A percentile compares a stretch with the other conserved stretches of the same genome.
Evolutionary conservation across 1,140 invertebrate species (phyloP).

Genomic region (Cydia amplana): DNA sequence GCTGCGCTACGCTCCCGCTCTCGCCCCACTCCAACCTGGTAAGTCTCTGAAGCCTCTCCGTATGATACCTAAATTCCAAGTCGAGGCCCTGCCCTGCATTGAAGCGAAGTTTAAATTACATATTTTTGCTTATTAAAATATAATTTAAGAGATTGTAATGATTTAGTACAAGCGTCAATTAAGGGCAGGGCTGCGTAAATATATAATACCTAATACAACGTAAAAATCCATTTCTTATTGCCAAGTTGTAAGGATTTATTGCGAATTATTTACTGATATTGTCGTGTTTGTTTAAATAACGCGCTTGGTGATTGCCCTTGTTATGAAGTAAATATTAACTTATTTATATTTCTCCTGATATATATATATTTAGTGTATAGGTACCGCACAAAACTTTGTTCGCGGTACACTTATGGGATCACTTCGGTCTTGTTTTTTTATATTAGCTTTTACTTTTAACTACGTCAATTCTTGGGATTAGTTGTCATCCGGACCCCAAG

Average conservation of each 20-base stretch:
- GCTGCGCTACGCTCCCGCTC: constrained; percentile 47
- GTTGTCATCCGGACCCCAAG: too few relatives aligned
- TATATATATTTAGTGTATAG: too few relatives aligned
- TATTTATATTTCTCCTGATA: too few relatives aligned
- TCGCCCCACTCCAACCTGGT: constrained; percentile 55
- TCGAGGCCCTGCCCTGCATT: constrained; percentile 1
- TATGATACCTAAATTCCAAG: not conserved
- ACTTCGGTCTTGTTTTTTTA: too few relatives aligned
- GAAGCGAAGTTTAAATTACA: not conserved
- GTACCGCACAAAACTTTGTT: too few relatives aligned
- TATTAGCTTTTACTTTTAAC: not conserved
- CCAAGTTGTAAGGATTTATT: not conserved
- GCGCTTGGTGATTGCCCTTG: not conserved
- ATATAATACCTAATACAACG: too few relatives aligned
- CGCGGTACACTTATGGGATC: too few relatives aligned
- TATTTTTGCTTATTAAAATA: not conserved
- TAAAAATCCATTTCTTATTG: too few relatives aligned
- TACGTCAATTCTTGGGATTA: too few relatives aligned
- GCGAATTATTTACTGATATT: not conserved
- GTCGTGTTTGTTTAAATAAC: not conserved
- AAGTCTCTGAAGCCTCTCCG: constrained; percentile 39
- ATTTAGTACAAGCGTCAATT: not conserved
- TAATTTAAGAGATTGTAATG: not conserved
- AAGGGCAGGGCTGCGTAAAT: not conserved
- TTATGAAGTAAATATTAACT: not conserved